Percentiles rank a stretch among this genome's conserved stretches.
phyloP scores from a whole-genome alignment of 2,888 invertebrate species.

The Acheta domesticus region DNA sequence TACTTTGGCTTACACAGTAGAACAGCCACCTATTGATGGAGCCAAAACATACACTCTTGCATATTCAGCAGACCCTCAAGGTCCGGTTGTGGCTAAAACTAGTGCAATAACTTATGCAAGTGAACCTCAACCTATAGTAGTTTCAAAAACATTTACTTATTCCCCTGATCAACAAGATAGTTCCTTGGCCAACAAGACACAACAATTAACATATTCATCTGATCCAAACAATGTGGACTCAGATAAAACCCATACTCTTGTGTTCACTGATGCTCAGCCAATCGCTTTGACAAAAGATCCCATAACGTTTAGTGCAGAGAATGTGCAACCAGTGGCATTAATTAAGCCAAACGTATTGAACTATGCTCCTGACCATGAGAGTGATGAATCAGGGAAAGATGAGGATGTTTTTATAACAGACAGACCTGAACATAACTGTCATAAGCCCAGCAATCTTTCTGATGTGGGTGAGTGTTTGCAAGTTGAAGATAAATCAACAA shows the following conservation, averaged over 20 bases:
- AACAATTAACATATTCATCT: conserved; percentile 21
- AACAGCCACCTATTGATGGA: conserved; percentile 28
- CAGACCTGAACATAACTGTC: not conserved
- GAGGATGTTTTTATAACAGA: not conserved
- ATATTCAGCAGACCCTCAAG: conserved; percentile 27
- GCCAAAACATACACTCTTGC: conserved; percentile 26
- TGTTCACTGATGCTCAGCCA: conserved; percentile 24
- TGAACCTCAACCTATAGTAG: conserved; percentile 26
- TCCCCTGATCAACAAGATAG: not conserved
- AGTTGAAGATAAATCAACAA: not conserved
- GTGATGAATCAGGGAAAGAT: not conserved
- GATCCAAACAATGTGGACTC: conserved; percentile 24
- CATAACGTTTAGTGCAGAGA: conserved; percentile 18
- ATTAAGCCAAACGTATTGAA: conserved; percentile 22
- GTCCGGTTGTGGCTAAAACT: conserved; percentile 21
- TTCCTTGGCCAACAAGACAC: conserved; percentile 24
- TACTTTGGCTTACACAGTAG: conserved; percentile 34
- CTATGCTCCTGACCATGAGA: conserved; percentile 21
- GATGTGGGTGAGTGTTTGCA: not conserved
- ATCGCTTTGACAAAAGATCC: conserved; percentile 18
- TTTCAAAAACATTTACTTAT: conserved; percentile 24
- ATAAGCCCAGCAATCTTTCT: not conserved
- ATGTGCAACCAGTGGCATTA: conserved; percentile 26
- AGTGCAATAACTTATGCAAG: conserved; percentile 25
- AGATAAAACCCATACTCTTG: conserved; percentile 23